Base-by-base conservation (phyloP, 2,888 invertebrate species). In the Macrophya alboannulata region DNA sequence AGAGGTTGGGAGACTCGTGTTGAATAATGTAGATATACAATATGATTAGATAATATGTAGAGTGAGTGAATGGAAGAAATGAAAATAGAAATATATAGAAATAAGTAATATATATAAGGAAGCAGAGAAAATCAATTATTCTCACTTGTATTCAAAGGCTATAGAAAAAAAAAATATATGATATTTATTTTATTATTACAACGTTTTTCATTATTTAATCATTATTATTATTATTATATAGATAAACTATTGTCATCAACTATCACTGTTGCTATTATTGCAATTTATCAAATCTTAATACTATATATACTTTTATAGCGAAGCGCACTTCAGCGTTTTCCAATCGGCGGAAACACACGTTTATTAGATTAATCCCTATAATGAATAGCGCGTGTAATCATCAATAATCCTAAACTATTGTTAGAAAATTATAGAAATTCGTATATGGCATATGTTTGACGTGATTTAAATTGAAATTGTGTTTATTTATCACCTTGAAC, bases 211-310 rank as follows among this genome's bases (percentile, higher is more conserved):
- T 45, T 74, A 45, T 45, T 74, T 62, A n/a, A 45, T 43, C 21
- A n/a, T 37, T 65, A 17, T 65, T 65, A 65, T 21, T 71, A 17
- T 43, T 12, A 37, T 72, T 17, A 71, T 84, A 59, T 77, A 77
- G 59, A 65, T 68, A 79, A 85, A 79, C 77, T 85, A 85, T 85
- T 85, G 85, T 79, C 77, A 65, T 65, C 85, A 79, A 74, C 85
- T 85, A 85, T 85, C 85, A 85, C 85, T 85, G 77, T 85, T 85
- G 62, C 85, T 71, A 68, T 83, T 83, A 83, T 71, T 83, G 83
- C 83, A 83, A 71, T 37, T 68, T 68, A 51, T 83, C 68, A 37
- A 68, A 83, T 48, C 83, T 83, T 83, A 83, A 68, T 10, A 62
- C 81, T 79, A 48, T 21, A 68, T 9, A 9, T 48, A 68, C 17